Base-by-base conservation (phyloP, 2,113 vertebrate species). In the Neofelis nebulosa region DNA sequence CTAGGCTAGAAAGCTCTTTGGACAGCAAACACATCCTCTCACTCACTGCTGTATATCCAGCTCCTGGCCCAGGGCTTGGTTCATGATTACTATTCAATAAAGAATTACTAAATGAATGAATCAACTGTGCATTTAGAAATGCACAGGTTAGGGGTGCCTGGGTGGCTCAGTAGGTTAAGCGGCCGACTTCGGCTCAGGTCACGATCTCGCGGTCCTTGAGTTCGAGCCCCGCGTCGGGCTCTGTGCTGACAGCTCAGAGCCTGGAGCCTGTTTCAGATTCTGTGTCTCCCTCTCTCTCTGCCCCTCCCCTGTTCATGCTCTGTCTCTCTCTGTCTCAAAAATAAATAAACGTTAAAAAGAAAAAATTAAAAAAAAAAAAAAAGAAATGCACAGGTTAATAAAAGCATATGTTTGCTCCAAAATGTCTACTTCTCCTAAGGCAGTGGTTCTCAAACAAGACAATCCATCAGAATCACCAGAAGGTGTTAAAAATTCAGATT, bases 61-160 rank as follows among this genome's bases (percentile, higher is more conserved):
- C 52, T 18, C n/a, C 5, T 6, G 11, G 31, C 27, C 61, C 57
- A 76, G 18, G 48, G 16, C 29, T 18, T 45, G 2, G 25, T 27
- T 27, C 36, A 36, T 13, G 15, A 81, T 3, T 29, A 29, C 36
- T 2, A 3, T 1, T 63, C 45, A 95, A 15, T 18, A 52, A 89
- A 78, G 18, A 82, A 29, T 0, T 85, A 33, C 25, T 57, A 29
- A 83, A 29, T 76, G 79, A 66, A n/a, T 33, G 41, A 38, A 71
- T 3, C 6, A 29, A 63, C 18, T 83, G 21, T 74, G 45, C 8
- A 45, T 45, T 45, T 45, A 45, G 45, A 52, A 83, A 83, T 18
- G 61, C 0, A 7, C 33, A 0, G 0, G 91, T 69, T 23, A 50
- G 38, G 38, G 38, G 38, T 4, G 38, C 38, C 38, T 38, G 38